Conservation (phyloP, 2,888 invertebrate species). For the Tanytarsus gracilentus region DNA sequence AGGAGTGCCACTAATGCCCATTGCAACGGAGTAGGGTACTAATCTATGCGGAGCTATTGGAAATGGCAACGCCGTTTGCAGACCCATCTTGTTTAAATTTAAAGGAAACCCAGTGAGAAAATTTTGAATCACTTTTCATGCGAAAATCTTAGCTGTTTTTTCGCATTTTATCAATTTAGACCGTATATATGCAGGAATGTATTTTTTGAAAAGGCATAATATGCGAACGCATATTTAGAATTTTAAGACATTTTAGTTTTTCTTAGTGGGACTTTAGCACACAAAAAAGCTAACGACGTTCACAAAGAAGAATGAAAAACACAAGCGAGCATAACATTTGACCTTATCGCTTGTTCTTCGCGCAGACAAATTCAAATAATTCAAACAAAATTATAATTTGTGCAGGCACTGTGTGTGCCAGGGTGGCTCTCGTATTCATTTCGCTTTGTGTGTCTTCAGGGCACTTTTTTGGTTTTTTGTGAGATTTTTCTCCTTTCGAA, state of each 20-base stretch:
- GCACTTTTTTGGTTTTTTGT: not conserved
- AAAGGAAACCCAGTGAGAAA: too few relatives aligned
- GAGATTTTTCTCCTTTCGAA: not conserved
- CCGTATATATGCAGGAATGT: too few relatives aligned
- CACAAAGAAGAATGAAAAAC: not conserved
- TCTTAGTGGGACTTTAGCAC: not conserved
- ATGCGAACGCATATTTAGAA: too few relatives aligned
- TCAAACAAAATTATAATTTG: slow-evolving; percentile 17
- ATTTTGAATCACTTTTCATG: too few relatives aligned
- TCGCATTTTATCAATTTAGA: too few relatives aligned
- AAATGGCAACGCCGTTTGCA: too few relatives aligned
- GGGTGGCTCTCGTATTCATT: slow-evolving; percentile 18
- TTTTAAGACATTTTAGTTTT: not conserved
- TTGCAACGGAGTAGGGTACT: too few relatives aligned
- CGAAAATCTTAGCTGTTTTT: too few relatives aligned
- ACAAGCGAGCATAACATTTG: slow-evolving; percentile 22
- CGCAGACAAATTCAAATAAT: slow-evolving; percentile 26
- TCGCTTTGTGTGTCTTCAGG: not conserved
- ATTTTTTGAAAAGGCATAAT: too few relatives aligned
- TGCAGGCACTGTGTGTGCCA: not conserved
- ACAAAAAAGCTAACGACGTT: not conserved
- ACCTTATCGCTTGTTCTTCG: slow-evolving; percentile 20
- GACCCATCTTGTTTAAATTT: too few relatives aligned
- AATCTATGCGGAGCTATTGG: too few relatives aligned
- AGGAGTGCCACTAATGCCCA: too few relatives aligned